Base-by-base conservation (phyloP, 2,888 invertebrate genomes). In the Hipparchia semele region DNA sequence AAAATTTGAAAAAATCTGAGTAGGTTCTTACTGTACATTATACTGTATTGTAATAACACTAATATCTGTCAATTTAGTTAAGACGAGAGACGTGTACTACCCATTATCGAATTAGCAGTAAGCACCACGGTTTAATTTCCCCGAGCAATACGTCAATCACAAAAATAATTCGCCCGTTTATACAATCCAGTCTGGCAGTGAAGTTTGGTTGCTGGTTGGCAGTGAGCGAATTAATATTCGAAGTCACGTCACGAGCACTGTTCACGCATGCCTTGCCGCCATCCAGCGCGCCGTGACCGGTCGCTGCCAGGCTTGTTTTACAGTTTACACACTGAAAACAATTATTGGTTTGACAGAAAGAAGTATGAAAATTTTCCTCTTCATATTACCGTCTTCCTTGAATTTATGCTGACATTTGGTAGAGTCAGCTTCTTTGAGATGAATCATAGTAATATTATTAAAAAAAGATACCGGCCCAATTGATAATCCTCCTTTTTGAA, bases 201-300 rank as follows among this genome's bases (percentile, higher is more conserved):
- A 89, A 86, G 85, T 84, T 81, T 76, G 83, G 84, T 83, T 80
- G 80, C 79, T 81, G 81, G 65, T 65, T 65, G 59, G 68, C 68
- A 68, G 49, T 68, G 49, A 79, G 80, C 81, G 86, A 88, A 91
- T 91, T 91, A 91, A 90, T 91, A 90, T 89, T 89, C 89, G 71
- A 76, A 66, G 84, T 79, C 81, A 84, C 86, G 89, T 88, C 87
- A 87, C 79, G 77, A 77, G 76, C 89, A 78, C 80, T 79, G 85
- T 86, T 90, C 83, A 91, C 90, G 91, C 91, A 89, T 90, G 90
- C 89, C 88, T 90, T 86, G 86, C 80, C 79, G 71, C 62, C 46
- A 45, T n/a, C 64, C 69, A 75, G 79, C 80, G 83, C 85, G 78
- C 82, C 83, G 81, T 80, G 81, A 81, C 83, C 86, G 83, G 83